Conservation (phyloP, 2,888 invertebrate genomes). For the Myopa testacea region DNA sequence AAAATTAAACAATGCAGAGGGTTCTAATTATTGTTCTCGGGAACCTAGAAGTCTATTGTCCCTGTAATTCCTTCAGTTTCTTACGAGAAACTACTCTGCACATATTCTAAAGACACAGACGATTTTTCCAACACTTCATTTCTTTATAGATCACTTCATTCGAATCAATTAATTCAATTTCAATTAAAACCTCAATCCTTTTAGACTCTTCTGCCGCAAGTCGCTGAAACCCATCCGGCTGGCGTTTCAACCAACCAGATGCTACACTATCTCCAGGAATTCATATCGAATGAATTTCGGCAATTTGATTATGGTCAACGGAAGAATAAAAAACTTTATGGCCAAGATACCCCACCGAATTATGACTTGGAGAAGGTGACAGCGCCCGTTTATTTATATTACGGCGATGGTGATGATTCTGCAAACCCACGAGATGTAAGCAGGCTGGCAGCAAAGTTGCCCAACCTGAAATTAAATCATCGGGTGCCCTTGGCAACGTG, state of each 20-base stretch:
- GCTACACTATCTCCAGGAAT: slow-evolving; percentile 47
- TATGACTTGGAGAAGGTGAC: slow-evolving; percentile 69
- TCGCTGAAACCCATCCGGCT: slow-evolving; percentile 48
- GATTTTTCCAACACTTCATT: no score
- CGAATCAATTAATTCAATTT: neutral
- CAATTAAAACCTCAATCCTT: neutral
- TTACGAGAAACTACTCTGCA: no score
- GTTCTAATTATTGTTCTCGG: no score
- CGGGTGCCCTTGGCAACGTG: slow-evolving; percentile 45
- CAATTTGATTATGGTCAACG: slow-evolving; percentile 46
- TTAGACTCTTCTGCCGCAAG: slow-evolving; percentile 40
- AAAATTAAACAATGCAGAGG: no score
- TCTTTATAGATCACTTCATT: no score
- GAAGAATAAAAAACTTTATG: slow-evolving; percentile 64
- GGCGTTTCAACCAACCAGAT: slow-evolving; percentile 47
- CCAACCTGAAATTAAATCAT: slow-evolving; percentile 50
- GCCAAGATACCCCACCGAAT: slow-evolving; percentile 64
- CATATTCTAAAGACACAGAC: no score
- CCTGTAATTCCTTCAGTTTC: no score
- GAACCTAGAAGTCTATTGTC: no score
- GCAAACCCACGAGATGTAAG: slow-evolving; percentile 65
- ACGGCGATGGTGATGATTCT: slow-evolving; percentile 69
- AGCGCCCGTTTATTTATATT: slow-evolving; percentile 70
- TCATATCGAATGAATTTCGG: slow-evolving; percentile 42
- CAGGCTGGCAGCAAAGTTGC: slow-evolving; percentile 49